Percentiles rank a stretch among this genome's conserved stretches.
phyloP scores from a whole-genome alignment of 64 coral and sea anemone genomes.

The Pocillopora verrucosa region DNA sequence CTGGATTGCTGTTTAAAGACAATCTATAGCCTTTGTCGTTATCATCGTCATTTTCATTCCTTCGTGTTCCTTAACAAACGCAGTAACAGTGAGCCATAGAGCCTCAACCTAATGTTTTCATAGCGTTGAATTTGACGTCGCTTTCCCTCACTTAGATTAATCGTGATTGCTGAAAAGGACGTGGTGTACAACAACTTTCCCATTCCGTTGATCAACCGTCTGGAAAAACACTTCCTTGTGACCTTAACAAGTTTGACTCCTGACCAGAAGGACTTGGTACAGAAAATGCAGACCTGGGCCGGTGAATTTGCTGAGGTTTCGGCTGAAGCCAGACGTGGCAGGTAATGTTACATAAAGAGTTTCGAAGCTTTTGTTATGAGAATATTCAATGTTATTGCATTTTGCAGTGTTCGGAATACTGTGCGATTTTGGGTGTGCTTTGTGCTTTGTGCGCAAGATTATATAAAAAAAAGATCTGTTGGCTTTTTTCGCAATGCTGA shows the following conservation, averaged over 20 bases:
- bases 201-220: constrained; percentile 89
- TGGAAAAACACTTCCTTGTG: constrained; percentile 91
- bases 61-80: too few relatives aligned
- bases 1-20: too few relatives aligned
- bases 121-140: background rate
- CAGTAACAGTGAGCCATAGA: too few relatives aligned
- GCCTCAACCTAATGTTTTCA: too few relatives aligned
- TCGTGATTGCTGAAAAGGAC: constrained; percentile 90
- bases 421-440: too few relatives aligned
- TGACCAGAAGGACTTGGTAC: constrained; percentile 43
- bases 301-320: constrained; percentile 46
- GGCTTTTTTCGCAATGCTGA: too few relatives aligned
- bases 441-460: too few relatives aligned
- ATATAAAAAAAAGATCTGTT: too few relatives aligned
- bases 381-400: background rate
- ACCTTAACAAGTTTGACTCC: constrained; percentile 69
- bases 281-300: constrained; percentile 51
- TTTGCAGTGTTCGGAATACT: too few relatives aligned
- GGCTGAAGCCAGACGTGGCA: background rate
- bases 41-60: too few relatives aligned
- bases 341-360: background rate
- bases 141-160: constrained; percentile 40
- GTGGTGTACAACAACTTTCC: constrained; percentile 89
- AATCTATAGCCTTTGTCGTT: too few relatives aligned
- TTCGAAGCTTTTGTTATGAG: background rate